phyloP scores from a whole-genome alignment of 2,888 invertebrate species.

The Phengaris alcon region DNA sequence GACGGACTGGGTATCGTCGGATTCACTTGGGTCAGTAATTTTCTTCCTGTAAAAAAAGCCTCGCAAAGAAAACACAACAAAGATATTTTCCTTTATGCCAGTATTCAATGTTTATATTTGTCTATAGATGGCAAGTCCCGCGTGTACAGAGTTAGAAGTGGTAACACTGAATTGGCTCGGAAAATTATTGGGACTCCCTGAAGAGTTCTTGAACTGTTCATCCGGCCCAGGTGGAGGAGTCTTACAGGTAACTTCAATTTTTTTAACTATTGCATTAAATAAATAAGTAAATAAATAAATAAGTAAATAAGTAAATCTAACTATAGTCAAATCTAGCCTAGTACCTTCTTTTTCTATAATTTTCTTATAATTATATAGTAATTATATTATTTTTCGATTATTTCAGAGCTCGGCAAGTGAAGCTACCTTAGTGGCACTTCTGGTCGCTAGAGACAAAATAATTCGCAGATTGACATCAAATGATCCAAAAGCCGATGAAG shows the following conservation, averaged over 20 bases:
- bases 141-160: constrained; percentile 95
- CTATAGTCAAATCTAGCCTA: no score
- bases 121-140: constrained; percentile 87
- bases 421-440: constrained; percentile 88
- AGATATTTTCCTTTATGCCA: background rate
- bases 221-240: constrained; percentile 91
- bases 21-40: constrained; percentile 90
- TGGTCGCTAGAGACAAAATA: constrained; percentile 87
- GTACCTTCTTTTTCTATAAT: no score
- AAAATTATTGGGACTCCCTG: constrained; percentile 89
- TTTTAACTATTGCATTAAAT: no score
- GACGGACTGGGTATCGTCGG: constrained; percentile 91
- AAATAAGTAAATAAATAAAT: no score
- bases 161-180: constrained; percentile 96
- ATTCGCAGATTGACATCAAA: constrained; percentile 75
- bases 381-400: constrained; percentile 25
- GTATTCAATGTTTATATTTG: background rate
- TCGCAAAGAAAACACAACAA: background rate
- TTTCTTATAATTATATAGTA: no score
- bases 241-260: constrained; percentile 82
- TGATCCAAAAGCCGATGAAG: constrained; percentile 81
- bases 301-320: no score
- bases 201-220: constrained; percentile 87
- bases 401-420: constrained; percentile 93
- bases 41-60: background rate